A percentile compares a stretch with the other conserved stretches of the same genome.
These are phyloP conservation scores for Smittia aterrima DNA, from an alignment of 2,888 invertebrate genomes.

Conservation along the genomic window DNA sequence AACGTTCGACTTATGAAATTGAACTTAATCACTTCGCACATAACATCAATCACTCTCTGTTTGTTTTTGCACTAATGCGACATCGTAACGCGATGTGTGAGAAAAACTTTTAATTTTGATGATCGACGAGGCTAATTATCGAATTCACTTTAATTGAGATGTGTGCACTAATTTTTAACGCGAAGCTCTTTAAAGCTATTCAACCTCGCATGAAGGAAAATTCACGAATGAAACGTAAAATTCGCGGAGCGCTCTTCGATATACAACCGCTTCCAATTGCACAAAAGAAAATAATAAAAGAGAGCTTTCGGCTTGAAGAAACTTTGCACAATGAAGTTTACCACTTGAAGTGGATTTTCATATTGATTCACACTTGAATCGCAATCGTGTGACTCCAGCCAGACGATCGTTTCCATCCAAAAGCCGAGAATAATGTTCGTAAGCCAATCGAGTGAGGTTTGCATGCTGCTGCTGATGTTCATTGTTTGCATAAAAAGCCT, in stretches of 20 bases:
- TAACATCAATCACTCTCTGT: conserved; percentile 14
- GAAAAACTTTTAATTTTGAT: neutral
- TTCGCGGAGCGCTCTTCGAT: neutral
- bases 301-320: conserved; percentile 17
- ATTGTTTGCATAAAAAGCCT: neutral
- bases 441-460: neutral
- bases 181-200: neutral
- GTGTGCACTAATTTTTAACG: neutral
- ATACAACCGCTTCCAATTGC: neutral
- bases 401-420: neutral
- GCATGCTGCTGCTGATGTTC: neutral
- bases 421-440: neutral
- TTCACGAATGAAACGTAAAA: neutral
- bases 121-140: neutral
- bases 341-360: neutral
- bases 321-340: conserved; percentile 6
- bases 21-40: neutral
- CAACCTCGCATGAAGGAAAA: neutral
- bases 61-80: conserved; percentile 17
- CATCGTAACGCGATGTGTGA: neutral
- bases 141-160: neutral
- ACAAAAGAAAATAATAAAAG: conserved; percentile 24
- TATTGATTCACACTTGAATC: conserved; percentile 19
- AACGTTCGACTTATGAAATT: neutral
- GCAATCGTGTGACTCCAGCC: neutral